A percentile compares a stretch with the other conserved stretches of the same genome.
Evolutionary conservation across 2,888 invertebrate species (phyloP).

Genomic region (Camptogramma bilineatum): DNA sequence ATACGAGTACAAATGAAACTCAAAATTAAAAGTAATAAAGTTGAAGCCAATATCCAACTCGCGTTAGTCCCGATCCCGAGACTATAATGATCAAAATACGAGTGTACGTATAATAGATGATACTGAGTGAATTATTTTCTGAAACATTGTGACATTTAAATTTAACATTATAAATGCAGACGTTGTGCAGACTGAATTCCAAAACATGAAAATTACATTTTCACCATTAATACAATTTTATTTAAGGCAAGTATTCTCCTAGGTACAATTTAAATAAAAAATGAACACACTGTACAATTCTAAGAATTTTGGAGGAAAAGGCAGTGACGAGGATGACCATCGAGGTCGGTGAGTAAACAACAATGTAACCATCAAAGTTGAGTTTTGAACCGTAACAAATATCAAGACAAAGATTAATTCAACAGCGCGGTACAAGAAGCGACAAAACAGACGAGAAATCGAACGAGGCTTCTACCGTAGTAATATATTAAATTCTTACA

Average conservation of each 20-base stretch:
- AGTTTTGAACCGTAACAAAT: constrained; percentile 68
- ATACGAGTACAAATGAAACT: neutral
- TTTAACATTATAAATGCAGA: constrained; percentile 65
- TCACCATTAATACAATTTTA: constrained; percentile 49
- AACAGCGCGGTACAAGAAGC: constrained; percentile 76
- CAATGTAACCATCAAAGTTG: constrained; percentile 60
- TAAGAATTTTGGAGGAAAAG: constrained; percentile 64
- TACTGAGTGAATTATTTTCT: constrained; percentile 33
- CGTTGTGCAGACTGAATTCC: constrained; percentile 64
- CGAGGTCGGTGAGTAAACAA: constrained; percentile 53
- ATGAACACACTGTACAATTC: constrained; percentile 69
- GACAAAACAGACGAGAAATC: constrained; percentile 73
- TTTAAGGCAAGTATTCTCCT: constrained; percentile 67
- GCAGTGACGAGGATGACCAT: constrained; percentile 71
- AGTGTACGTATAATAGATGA: constrained; percentile 25
- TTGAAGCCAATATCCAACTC: neutral
- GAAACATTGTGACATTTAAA: constrained; percentile 54
- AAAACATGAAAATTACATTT: constrained; percentile 60
- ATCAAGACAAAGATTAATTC: constrained; percentile 60
- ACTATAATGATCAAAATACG: neutral
- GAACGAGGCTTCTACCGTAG: constrained; percentile 80
- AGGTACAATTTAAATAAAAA: constrained; percentile 58
- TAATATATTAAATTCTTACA: constrained; percentile 83
- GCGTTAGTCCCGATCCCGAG: constrained; percentile 17
- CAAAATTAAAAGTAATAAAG: neutral